phyloP scores from a whole-genome alignment of 2,113 vertebrate species.

The Laterallus jamaicensis region DNA sequence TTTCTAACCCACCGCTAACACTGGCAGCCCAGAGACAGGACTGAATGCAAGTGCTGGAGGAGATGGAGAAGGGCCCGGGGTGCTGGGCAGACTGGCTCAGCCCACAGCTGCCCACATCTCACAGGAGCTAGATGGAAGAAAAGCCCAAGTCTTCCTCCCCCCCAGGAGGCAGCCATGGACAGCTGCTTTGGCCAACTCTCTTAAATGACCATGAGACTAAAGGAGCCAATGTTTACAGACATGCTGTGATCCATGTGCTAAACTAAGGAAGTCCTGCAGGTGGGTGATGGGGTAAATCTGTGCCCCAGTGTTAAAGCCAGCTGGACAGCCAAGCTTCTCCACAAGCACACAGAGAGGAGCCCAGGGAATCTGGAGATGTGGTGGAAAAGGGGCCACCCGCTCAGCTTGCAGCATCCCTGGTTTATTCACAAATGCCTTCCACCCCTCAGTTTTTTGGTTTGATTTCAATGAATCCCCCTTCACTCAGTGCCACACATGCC shows the following conservation, averaged over 20 bases:
- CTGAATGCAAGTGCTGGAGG: neutral
- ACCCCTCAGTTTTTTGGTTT: neutral
- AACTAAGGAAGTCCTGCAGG: neutral
- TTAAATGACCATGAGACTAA: neutral
- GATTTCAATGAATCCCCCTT: neutral
- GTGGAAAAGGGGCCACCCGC: neutral
- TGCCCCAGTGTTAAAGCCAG: neutral
- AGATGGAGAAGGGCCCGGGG: neutral
- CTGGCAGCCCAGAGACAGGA: rapidly evolving
- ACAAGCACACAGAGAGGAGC: neutral
- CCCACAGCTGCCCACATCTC: neutral
- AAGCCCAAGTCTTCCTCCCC: neutral
- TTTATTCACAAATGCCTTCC: neutral
- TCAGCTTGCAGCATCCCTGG: neutral
- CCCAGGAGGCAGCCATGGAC: neutral
- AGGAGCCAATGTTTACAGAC: neutral
- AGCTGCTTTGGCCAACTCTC: neutral
- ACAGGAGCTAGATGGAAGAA: neutral
- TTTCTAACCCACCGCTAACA: neutral
- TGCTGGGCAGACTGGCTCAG: neutral
- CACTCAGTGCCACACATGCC: rapidly evolving
- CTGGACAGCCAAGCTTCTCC: neutral
- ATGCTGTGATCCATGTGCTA: rapidly evolving
- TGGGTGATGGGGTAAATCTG: too few relatives aligned
- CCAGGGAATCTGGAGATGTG: neutral